Base-by-base conservation (phyloP, 2,797 vertebrate species). In the Hirundo rustica region DNA sequence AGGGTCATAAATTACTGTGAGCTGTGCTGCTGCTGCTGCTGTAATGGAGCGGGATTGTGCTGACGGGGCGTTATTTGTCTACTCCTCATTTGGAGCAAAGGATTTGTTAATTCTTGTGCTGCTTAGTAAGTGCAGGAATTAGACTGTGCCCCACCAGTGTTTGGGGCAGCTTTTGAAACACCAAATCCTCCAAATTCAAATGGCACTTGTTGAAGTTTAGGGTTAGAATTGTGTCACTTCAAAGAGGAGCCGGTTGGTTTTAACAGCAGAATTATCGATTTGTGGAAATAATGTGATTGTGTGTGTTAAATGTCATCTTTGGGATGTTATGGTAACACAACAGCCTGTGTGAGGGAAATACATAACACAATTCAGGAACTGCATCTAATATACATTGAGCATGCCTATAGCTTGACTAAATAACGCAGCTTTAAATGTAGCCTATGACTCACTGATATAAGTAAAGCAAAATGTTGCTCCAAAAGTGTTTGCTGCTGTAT, bases 21-120 rank as follows among this genome's bases (percentile, higher is more conserved):
- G 80, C 8, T 80, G 40, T 76, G 53, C 53, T 75, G 78, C 74
- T 64, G 60, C 77, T 40, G 65, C 81, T 44, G 78, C 84, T 87
- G 68, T 80, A 58, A 67, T 13, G 45, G 77, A 82, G 88, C 2
- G n/a, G 13, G 84, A 8, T 76, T 78, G 50, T 92, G 93, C 93
- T 96, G 95, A 92, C 26, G 2, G 60, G 2, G 70, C 6, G 0
- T 78, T 88, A 57, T 84, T 95, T 88, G 50, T 68, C 80, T 45
- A 4, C 38, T 38, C 70, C 74, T 76, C 20, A 0, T 64, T 50
- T 55, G 75, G 66, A 90, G 90, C 36, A 73, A 61, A 65, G 74
- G 82, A 66, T 95, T 91, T 94, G 68, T 85, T 92, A 72, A 89
- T 96, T 94, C 89, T 95, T 78, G 27, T 7, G 2, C 77, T 51